Evolutionary conservation across 2,113 vertebrate species (phyloP), one percentile per base, ranked within the genome.

Genomic region (Rhodinocichla rosea): DNA sequence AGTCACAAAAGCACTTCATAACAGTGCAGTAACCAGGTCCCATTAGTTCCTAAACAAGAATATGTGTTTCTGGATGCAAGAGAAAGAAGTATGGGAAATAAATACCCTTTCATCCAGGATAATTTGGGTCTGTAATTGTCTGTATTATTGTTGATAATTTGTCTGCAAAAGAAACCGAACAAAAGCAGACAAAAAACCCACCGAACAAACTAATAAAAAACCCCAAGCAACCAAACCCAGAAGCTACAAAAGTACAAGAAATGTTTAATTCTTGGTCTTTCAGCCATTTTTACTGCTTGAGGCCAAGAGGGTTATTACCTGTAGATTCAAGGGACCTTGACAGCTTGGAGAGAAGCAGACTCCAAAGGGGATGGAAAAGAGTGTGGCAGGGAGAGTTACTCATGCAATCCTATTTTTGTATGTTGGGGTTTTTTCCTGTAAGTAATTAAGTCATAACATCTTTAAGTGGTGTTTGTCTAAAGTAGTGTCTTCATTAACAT

Each of bases 361-460:
- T 47, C 15, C 55, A 62, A 69, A 57, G 35, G 19, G 37, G 15
- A 27, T 64, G 21, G 49, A 44, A 33, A 33, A 35, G 7, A 52
- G 10, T 26, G 26, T 5, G 9, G 6, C 14, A 44, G 9, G 6
- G 10, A 3, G 3, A 2, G 4, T 30, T 76, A 42, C 45, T 86
- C 22, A 11, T 19, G 6, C 11, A 40, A 33, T 52, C 5, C 3
- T 12, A 14, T n/a, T 79, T 91, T 62, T 89, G 7, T 33, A 17
- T 42, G 7, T 10, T 73, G 19, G 2, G 2, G 1, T 6, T 24
- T n/a, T 17, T 56, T n/a, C 13, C 10, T 27, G 19, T 28, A n/a
- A 7, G 13, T 60, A 65, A 53, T 79, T 59, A 56, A 79, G 30
- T 64, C 2, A 5, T n/a, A 78, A 47, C 39, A 24, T 37, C 47